Evolutionary conservation across 2,888 invertebrate species (phyloP).

Genomic region (Peribatodes rhomboidaria): DNA sequence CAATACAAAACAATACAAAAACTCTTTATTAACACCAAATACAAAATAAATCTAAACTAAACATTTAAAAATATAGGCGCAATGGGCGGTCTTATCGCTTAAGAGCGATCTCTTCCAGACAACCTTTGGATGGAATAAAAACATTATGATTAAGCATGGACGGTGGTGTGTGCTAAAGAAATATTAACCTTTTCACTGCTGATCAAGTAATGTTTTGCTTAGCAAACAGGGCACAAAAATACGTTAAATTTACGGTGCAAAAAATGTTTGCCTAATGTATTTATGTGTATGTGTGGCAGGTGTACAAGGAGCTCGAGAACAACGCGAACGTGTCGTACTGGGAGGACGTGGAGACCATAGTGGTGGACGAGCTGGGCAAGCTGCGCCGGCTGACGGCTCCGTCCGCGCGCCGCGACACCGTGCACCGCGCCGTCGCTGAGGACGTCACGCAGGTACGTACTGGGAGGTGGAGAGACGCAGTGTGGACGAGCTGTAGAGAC

Average conservation of each 20-base stretch:
- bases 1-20: too few relatives aligned
- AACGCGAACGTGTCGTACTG: conserved; percentile 96
- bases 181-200: too few relatives aligned
- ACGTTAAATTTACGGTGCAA: not conserved
- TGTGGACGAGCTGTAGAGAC: conserved; percentile 95
- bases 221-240: too few relatives aligned
- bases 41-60: too few relatives aligned
- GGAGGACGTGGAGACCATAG: conserved; percentile 98
- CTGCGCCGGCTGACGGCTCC: conserved; percentile 90
- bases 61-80: too few relatives aligned
- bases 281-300: conserved; percentile 60
- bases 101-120: too few relatives aligned
- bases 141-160: too few relatives aligned
- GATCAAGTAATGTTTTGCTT: too few relatives aligned
- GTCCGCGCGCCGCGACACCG: conserved; percentile 89
- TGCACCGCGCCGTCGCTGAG: conserved; percentile 96
- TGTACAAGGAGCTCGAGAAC: conserved; percentile 96
- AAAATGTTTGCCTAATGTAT: not conserved
- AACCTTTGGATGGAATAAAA: too few relatives aligned
- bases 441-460: conserved; percentile 90
- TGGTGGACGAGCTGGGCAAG: conserved; percentile 96
- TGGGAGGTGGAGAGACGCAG: not conserved
- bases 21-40: too few relatives aligned
- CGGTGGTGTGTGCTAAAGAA: too few relatives aligned
- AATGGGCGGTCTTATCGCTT: too few relatives aligned